phyloP scores from a whole-genome alignment of 2,797 vertebrate genomes.

The Synaphobranchus kaupii region DNA sequence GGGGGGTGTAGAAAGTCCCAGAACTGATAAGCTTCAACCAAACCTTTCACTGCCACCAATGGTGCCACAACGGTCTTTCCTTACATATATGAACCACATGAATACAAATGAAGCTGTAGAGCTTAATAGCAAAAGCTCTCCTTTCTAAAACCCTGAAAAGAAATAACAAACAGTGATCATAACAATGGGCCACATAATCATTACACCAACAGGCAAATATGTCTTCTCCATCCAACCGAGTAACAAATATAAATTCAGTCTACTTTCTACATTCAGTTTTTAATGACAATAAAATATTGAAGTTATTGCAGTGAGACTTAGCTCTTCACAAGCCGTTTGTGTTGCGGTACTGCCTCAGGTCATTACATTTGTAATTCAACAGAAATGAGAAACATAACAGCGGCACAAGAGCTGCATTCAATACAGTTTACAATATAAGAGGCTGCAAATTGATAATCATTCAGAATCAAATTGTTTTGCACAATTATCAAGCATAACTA shows the following conservation, averaged over 20 bases:
- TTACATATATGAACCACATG: background rate
- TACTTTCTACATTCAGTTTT: background rate
- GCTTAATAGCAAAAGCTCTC: background rate
- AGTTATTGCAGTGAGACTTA: background rate
- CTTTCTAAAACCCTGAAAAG: background rate
- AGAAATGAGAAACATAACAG: background rate
- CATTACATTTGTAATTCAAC: slow-evolving; percentile 1
- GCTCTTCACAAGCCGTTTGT: background rate
- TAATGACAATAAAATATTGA: background rate
- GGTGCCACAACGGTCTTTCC: background rate
- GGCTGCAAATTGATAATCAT: background rate
- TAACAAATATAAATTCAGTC: background rate
- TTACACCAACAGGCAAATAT: background rate
- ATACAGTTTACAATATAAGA: background rate
- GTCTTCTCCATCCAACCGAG: background rate
- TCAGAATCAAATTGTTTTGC: background rate
- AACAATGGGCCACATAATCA: background rate
- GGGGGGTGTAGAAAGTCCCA: background rate
- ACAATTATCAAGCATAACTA: background rate
- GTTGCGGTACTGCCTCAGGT: background rate
- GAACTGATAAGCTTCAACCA: background rate
- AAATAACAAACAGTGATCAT: background rate
- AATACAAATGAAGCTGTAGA: background rate
- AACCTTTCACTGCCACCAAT: background rate
- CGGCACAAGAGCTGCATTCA: background rate